Evolutionary conservation across 2,797 vertebrate species (phyloP), one percentile per base, ranked within the genome.

Genomic region (Thaleichthys pacificus): DNA sequence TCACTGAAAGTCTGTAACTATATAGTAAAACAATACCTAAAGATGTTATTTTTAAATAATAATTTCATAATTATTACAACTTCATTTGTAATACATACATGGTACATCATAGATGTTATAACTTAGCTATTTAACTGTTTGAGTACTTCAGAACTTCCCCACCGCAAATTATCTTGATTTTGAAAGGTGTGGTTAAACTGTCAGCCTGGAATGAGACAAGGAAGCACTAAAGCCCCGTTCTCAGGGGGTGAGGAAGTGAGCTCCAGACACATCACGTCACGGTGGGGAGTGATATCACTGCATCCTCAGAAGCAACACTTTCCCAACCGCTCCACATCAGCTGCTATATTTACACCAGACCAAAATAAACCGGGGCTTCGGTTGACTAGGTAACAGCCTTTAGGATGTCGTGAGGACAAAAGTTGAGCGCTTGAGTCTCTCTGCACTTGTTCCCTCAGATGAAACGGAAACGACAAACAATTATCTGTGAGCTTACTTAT

Each of bases 311-410:
- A n/a, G 21, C 17, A 75, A 70, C 68, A 82, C 80, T 72, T 75
- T 82, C 68, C 64, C 69, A 66, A 70, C 73, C 79, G 77, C 79
- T 77, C 81, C 72, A 80, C 77, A 84, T 86, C 76, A 80, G 69
- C 67, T 22, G 12, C 84, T 88, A 91, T 87, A 87, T 88, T 87
- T 88, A 84, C 71, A 79, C 54, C 47, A 47, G 32, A 71, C 73
- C 72, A 30, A 80, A 90, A 85, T 82, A 88, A 88, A 85, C 68
- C 78, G 66, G 67, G 22, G 67, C 62, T 63, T 78, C 74, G 66
- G 64, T 54, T 14, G 28, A 64, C 7, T 64, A 57, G 77, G 38
- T 42, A 56, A 61, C 7, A 49, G 30, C 32, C 58, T 21, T 74
- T 21, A 4, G 54, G 57, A 83, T 47, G 76, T 73, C 74, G 49